Conservation (phyloP, 2,797 vertebrate genomes). For the Brachyalestes nurse region DNA sequence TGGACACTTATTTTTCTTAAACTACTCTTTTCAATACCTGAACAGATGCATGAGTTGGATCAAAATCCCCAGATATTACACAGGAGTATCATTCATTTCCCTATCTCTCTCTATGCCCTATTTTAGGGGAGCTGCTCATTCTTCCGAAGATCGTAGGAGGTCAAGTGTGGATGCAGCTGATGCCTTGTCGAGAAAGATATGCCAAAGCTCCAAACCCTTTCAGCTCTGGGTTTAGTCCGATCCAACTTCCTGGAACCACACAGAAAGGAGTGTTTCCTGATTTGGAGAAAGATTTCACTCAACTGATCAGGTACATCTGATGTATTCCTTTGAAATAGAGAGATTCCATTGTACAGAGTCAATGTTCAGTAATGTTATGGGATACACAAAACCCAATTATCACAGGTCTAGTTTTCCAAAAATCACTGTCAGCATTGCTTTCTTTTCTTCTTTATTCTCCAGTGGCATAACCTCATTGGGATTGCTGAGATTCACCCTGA, state of each 20-base stretch:
- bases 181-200: constrained; percentile 6
- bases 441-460: background rate
- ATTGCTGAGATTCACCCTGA: background rate
- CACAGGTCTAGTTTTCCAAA: background rate
- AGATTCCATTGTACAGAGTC: background rate
- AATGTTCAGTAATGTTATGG: background rate
- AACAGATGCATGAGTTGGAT: background rate
- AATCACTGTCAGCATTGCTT: background rate
- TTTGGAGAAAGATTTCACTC: background rate
- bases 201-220: background rate
- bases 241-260: background rate
- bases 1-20: background rate
- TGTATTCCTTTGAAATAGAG: background rate
- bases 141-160: constrained; percentile 23
- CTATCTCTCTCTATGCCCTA: constrained; percentile 36
- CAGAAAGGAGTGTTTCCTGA: background rate
- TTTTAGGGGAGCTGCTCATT: constrained; percentile 49
- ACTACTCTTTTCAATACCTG: background rate
- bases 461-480: background rate
- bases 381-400: background rate
- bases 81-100: background rate
- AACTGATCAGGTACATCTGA: constrained; percentile 2
- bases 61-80: background rate
- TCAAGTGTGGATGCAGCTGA: constrained; percentile 25
- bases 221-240: constrained; percentile 9